Evolutionary conservation across 2,888 invertebrate genomes (phyloP), one percentile per base, ranked within the genome.

Genomic region (Brachyopa scutellaris): DNA sequence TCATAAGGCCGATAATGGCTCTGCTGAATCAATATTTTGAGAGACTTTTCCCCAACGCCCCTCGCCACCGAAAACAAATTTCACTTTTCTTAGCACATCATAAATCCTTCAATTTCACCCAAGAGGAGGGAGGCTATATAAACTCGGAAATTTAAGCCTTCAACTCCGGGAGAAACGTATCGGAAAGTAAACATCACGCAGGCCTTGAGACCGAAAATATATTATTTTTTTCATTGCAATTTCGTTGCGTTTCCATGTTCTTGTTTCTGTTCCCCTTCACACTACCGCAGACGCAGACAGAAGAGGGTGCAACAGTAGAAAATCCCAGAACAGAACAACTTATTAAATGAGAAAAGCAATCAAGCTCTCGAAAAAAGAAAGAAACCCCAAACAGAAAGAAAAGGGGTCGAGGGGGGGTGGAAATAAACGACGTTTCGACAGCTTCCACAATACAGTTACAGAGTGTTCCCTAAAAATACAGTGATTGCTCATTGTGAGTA

Each of bases 121-220:
- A 13, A 19, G 13, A 15, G 4, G 26, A 6, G 26, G 3, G 38
- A 42, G 74, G 74, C 66, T 59, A 66, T 66, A 66, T 33, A 74
- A 66, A 66, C 74, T 74, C 31, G 36, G 74, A 51, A 49, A 59
- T 61, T 74, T 33, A 66, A 74, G 74, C 74, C 74, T 74, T 74
- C 74, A 74, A 74, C 74, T 31, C 66, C n/a, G 40, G 13, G 64
- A 49, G 64, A 53, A 64, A 66, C 66, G 74, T 74, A 74, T 74
- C 74, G 57, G 49, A 59, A 59, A 64, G 49, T 66, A 74, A 74
- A 74, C 66, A 74, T 23, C 38, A 31, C 31, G 40, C 57, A 74
- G 74, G 74, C 74, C 74, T 74, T 74, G 74, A 74, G 49, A 74
- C 74, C 74, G 74, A 74, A 74, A 74, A 74, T 74, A 74, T 53